Conservation (phyloP, 2,888 invertebrate species). For the Tiphia femorata region DNA sequence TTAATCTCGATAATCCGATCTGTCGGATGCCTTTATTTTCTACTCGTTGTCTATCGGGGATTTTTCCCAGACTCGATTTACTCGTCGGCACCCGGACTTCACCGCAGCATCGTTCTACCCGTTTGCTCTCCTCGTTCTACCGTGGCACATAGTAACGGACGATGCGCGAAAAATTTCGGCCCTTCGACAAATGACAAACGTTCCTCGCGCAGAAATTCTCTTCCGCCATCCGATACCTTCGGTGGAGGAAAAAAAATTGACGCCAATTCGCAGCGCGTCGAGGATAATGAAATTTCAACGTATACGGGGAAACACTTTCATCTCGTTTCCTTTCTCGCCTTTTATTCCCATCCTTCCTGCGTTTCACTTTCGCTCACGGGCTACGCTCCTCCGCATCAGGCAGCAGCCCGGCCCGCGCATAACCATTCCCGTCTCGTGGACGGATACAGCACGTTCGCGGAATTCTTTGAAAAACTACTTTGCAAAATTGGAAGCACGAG, state of each 20-base stretch:
- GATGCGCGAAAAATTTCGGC: too few species aligned
- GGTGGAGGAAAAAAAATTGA: too few species aligned
- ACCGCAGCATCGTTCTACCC: not conserved
- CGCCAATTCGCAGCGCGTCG: too few species aligned
- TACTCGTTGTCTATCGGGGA: constrained; percentile 11
- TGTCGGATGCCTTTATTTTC: constrained; percentile 23
- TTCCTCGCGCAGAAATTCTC: too few species aligned
- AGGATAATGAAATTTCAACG: too few species aligned
- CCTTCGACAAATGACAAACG: too few species aligned
- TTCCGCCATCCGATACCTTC: too few species aligned
- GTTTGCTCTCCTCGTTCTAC: too few species aligned
- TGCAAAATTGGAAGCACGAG: constrained; percentile 56
- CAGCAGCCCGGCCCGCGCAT: too few species aligned
- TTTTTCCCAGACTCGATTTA: constrained; percentile 18
- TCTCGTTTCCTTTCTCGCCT: not conserved
- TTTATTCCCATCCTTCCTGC: not conserved
- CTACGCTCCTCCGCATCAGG: constrained; percentile 2
- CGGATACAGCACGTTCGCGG: constrained; percentile 37
- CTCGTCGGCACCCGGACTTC: not conserved
- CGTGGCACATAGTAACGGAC: too few species aligned
- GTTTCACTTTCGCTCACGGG: constrained; percentile 3
- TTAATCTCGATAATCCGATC: constrained; percentile 28
- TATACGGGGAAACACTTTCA: too few species aligned
- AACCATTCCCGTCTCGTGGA: too few species aligned
- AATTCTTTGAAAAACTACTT: constrained; percentile 62